These are phyloP conservation scores for Luffia ferchaultella DNA, from an alignment of 2,888 invertebrate genomes.

Conservation along the genomic window DNA sequence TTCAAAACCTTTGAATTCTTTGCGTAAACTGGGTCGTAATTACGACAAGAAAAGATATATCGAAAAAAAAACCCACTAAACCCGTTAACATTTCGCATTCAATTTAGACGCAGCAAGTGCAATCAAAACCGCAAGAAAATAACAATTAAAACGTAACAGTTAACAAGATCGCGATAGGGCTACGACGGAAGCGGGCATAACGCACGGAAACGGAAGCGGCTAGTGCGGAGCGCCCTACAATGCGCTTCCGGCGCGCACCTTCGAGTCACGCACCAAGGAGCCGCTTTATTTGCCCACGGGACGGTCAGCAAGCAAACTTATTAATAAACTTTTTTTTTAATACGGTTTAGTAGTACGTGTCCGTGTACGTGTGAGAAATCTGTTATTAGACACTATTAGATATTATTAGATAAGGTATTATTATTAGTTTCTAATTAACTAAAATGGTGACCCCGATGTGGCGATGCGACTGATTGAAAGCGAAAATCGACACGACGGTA, in stretches of 20 bases:
- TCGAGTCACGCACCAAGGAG: slow-evolving; percentile 43
- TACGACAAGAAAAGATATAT: background rate
- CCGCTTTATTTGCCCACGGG: slow-evolving; percentile 13
- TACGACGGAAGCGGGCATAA: slow-evolving; percentile 27
- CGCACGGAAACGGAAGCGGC: slow-evolving; percentile 24
- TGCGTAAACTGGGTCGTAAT: background rate
- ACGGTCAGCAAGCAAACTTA: slow-evolving; percentile 15
- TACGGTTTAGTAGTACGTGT: too few species aligned
- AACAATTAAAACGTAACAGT: background rate
- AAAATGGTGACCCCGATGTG: too few species aligned
- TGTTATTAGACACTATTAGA: too few species aligned
- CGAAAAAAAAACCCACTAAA: background rate
- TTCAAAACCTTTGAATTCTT: too few species aligned
- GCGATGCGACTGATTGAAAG: too few species aligned
- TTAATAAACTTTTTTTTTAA: too few species aligned
- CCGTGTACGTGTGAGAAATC: too few species aligned
- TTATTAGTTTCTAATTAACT: too few species aligned
- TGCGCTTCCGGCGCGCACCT: slow-evolving; percentile 33
- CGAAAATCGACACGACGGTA: too few species aligned
- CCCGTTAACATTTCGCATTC: background rate
- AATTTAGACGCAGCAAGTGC: too few species aligned
- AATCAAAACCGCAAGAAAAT: background rate
- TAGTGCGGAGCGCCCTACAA: slow-evolving; percentile 6
- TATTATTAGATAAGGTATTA: too few species aligned
- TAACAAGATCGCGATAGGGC: slow-evolving; percentile 31